Conservation (phyloP, 1,140 invertebrate genomes). For the Zelostemma sp. region DNA sequence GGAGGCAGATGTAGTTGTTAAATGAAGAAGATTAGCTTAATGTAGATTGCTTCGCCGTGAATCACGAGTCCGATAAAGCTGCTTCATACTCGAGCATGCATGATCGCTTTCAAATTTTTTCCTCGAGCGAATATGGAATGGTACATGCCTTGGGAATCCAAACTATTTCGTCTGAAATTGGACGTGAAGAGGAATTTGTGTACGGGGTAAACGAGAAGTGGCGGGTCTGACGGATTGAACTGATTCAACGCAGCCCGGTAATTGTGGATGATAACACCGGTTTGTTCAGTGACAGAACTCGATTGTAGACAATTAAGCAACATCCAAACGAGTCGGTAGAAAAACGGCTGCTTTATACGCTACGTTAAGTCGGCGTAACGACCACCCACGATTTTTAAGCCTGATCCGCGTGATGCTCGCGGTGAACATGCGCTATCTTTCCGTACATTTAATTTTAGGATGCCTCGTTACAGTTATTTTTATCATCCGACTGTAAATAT, state of each 20-base stretch:
- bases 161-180: constrained; percentile 7
- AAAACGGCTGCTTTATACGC: constrained; percentile 63
- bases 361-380: constrained; percentile 59
- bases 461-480: constrained; percentile 32
- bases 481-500: constrained; percentile 4
- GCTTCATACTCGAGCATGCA: too few relatives aligned
- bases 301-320: constrained; percentile 54
- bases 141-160: constrained; percentile 19
- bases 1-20: neutral
- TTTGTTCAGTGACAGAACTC: constrained; percentile 29
- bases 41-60: constrained; percentile 1
- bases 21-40: constrained; percentile 3
- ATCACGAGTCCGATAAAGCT: too few relatives aligned
- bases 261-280: constrained; percentile 21
- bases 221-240: too few relatives aligned
- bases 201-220: too few relatives aligned
- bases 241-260: too few relatives aligned
- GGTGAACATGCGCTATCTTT: constrained; percentile 42
- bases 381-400: constrained; percentile 61
- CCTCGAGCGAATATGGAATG: neutral
- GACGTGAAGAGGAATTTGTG: too few relatives aligned
- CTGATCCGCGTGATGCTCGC: constrained; percentile 30
- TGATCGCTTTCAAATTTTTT: too few relatives aligned
- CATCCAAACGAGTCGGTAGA: constrained; percentile 54
- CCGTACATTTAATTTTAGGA: constrained; percentile 42